Conservation (phyloP, 2,888 invertebrate genomes). For the Melanophora roralis region DNA sequence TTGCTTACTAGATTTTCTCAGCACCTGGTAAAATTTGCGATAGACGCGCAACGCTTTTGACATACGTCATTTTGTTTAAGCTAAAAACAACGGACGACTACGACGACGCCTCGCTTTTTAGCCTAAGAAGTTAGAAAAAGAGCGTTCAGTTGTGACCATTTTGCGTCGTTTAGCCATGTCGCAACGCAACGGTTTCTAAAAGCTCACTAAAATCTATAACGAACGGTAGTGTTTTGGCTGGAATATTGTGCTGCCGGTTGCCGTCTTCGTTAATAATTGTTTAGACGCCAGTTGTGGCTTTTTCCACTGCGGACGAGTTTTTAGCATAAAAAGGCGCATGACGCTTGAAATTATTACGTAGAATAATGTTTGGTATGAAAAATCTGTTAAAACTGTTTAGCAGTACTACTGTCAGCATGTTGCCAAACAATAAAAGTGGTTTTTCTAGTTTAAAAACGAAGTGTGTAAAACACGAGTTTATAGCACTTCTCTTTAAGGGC, state of each 20-base stretch:
- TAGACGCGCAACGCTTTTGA: constrained; percentile 74
- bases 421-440: constrained; percentile 1
- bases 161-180: constrained; percentile 9
- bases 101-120: constrained; percentile 21
- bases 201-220: constrained; percentile 47
- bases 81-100: no score
- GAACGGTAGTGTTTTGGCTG: constrained; percentile 7
- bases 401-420: constrained; percentile 15
- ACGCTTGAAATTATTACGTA: not conserved
- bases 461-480: constrained; percentile 53
- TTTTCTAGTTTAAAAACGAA: not conserved
- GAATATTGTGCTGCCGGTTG: not conserved
- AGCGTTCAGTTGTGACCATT: not conserved
- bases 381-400: not conserved
- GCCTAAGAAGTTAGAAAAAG: not conserved
- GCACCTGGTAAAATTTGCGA: constrained; percentile 75
- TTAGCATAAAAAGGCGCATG: not conserved
- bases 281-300: constrained; percentile 24
- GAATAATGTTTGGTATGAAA: not conserved
- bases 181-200: constrained; percentile 33
- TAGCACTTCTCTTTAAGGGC: constrained; percentile 25
- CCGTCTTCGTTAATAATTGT: not conserved
- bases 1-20: constrained; percentile 62
- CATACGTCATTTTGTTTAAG: constrained; percentile 45
- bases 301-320: not conserved